phyloP scores from a whole-genome alignment of 2,113 vertebrate species.

The Plectropomus leopardus region DNA sequence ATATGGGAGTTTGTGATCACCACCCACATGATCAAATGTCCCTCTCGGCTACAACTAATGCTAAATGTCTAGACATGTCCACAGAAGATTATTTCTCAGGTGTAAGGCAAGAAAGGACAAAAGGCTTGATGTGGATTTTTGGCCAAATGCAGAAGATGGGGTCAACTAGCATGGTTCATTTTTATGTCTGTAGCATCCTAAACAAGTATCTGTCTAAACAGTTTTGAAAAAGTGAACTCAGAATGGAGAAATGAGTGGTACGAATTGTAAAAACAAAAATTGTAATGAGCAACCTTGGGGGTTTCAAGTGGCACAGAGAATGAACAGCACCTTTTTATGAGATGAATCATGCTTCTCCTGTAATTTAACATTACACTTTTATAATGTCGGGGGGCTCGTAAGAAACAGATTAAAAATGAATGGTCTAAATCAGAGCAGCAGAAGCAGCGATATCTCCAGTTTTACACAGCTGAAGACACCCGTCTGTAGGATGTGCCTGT shows the following conservation, averaged over 20 bases:
- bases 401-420: background rate
- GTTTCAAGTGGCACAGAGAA: constrained; percentile 15
- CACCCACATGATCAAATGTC: background rate
- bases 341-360: background rate
- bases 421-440: background rate
- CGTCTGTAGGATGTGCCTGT: no score
- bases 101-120: background rate
- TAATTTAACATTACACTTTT: background rate
- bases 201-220: background rate
- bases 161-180: background rate
- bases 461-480: no score
- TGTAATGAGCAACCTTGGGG: constrained; percentile 48
- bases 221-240: background rate
- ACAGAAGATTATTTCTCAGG: background rate
- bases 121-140: background rate
- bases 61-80: background rate
- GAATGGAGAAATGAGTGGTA: background rate
- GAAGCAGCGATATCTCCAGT: no score
- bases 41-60: background rate
- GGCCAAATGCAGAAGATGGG: no score
- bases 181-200: background rate
- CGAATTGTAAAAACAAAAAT: background rate
- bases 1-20: no score
- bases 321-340: constrained; percentile 26
- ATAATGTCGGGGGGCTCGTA: background rate